Evolutionary conservation across 2,113 vertebrate species (phyloP).

Genomic region (Bubo bubo): DNA sequence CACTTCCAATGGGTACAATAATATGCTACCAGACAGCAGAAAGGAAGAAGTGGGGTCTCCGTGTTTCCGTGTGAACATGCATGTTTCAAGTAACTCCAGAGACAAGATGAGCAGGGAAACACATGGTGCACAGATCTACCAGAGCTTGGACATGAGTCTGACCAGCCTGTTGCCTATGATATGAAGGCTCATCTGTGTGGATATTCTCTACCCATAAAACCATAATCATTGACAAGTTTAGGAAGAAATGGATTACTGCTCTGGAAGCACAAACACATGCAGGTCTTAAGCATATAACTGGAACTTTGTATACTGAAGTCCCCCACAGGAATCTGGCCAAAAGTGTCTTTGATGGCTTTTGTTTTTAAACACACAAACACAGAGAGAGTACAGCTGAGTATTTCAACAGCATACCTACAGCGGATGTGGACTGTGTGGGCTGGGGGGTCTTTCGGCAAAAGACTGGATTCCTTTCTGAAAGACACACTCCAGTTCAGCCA

Average conservation of each 20-base stretch:
- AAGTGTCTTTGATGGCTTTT: constrained; percentile 14
- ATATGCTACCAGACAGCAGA: fast-evolving
- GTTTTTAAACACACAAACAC: constrained; percentile 4
- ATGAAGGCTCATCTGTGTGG: background rate
- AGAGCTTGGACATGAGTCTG: background rate
- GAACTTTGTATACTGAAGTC: background rate
- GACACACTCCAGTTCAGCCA: constrained; percentile 62
- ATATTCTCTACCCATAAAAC: background rate
- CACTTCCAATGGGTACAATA: background rate
- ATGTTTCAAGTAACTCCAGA: background rate
- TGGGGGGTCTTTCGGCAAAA: constrained; percentile 33
- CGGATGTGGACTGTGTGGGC: constrained; percentile 38
- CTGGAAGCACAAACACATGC: background rate
- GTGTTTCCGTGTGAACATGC: fast-evolving
- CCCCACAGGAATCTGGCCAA: background rate
- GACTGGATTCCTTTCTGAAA: constrained; percentile 60
- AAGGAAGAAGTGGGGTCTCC: background rate
- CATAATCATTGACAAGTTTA: background rate
- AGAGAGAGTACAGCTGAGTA: background rate
- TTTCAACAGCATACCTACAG: background rate
- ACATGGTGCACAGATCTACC: background rate
- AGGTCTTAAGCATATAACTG: background rate
- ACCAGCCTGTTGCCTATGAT: background rate
- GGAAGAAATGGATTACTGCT: background rate
- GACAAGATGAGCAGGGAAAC: background rate